Evolutionary conservation across 2,113 vertebrate species (phyloP), one percentile per base, ranked within the genome.

Genomic region (Mustela nigripes): DNA sequence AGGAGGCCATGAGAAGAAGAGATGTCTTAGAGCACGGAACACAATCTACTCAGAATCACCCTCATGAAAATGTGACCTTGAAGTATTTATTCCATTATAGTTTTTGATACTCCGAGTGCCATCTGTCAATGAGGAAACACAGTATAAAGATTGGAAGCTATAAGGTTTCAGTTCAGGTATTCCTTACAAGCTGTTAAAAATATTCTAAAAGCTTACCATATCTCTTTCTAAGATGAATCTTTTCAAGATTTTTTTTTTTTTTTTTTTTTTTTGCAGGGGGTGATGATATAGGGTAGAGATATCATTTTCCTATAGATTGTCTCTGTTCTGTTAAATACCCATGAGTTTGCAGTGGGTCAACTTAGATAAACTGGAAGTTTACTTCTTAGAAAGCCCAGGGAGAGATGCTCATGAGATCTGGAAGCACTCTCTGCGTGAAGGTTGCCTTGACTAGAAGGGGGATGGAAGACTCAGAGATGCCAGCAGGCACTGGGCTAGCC

Each of bases 401-500:
- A 85, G 42, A 7, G 45, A 28, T 11, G 22, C 26, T 7, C 65
- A 19, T 12, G 85, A 42, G 33, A 50, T 42, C 2, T 19, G 19
- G 39, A 80, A 39, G 33, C 26, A 7, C 19, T 73, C 31, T 91
- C 33, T 12, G 12, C 48, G 39, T 11, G 42, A 73, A 73, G 42
- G 39, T 24, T 2, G 1, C 10, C 36, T 1, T 2, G 15, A 28
- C 33, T 31, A 26, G 45, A 73, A 21, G 16, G 22, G 36, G 26
- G 42, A 73, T 7, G 28, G 53, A 69, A 86, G 31, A 58, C 0
- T 1, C 45, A 45, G 48, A 94, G 36, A 85, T 45, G 48, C 2
- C 0, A 3, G 7, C 7, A 0, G 28, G n/a, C 56, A 15, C 65
- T 6, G 7, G 16, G 4, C 28, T 11, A 18, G 5, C 12, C n/a